Evolutionary conservation across 2,797 vertebrate genomes (phyloP).

Genomic region (Diceros bicornis): DNA sequence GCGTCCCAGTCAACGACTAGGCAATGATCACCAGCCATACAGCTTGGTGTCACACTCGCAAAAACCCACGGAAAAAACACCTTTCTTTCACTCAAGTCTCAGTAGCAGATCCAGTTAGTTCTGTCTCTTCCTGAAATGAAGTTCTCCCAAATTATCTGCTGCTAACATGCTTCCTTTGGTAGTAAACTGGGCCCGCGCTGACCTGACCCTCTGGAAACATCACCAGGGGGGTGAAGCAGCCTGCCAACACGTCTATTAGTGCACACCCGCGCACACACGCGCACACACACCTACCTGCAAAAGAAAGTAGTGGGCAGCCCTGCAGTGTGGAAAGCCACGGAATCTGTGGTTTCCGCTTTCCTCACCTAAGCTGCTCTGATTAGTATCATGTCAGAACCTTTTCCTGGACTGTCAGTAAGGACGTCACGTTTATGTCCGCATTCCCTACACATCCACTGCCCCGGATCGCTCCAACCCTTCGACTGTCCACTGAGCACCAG

Average conservation of each 20-base stretch:
- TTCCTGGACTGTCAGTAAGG: conserved; percentile 75
- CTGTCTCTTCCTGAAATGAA: background rate
- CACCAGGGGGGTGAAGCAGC: background rate
- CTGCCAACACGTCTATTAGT: accelerated
- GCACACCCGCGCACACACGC: background rate
- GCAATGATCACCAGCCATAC: background rate
- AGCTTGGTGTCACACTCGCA: background rate
- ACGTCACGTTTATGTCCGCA: conserved; percentile 25
- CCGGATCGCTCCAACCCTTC: conserved; percentile 69
- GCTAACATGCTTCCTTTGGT: background rate
- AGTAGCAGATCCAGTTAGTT: background rate
- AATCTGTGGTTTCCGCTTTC: background rate
- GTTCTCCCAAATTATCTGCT: background rate
- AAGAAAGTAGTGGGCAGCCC: background rate
- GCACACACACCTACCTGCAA: background rate
- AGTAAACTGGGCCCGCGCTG: background rate
- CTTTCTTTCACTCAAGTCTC: background rate
- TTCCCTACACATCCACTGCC: conserved; percentile 27
- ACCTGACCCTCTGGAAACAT: background rate
- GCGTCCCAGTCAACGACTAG: background rate
- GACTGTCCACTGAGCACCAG: background rate
- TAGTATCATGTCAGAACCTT: conserved; percentile 74
- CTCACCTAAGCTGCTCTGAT: conserved; percentile 58
- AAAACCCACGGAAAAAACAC: background rate
- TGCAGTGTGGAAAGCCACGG: background rate